Conservation (phyloP, 2,113 vertebrate genomes). For the Phycodurus eques region DNA sequence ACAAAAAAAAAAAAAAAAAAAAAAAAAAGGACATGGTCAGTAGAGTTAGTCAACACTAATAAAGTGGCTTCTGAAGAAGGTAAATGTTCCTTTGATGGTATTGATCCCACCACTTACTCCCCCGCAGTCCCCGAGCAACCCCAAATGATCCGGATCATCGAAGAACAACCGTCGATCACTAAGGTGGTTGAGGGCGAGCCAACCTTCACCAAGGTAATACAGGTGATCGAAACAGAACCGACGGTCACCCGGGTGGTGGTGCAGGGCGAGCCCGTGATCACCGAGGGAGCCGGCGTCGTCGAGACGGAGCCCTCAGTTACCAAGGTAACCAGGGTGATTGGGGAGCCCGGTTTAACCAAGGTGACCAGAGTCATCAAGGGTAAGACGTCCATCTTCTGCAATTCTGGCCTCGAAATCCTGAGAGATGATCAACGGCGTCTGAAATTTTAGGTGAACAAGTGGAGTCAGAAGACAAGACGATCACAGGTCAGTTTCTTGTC, state of each 20-base stretch:
- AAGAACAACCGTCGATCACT: conserved; percentile 24
- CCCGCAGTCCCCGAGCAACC: conserved; percentile 53
- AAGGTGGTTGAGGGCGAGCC: conserved; percentile 19
- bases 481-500: conserved; percentile 58
- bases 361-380: conserved; percentile 45
- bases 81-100: background rate
- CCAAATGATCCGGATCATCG: conserved; percentile 59
- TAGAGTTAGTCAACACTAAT: background rate
- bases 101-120: conserved; percentile 6
- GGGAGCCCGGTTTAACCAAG: conserved; percentile 14
- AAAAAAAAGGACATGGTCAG: background rate
- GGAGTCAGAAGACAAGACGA: conserved; percentile 23
- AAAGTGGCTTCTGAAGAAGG: background rate
- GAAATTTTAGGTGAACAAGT: conserved; percentile 41
- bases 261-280: conserved; percentile 4
- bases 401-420: background rate
- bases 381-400: background rate
- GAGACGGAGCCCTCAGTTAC: conserved; percentile 16
- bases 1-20: background rate
- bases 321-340: conserved; percentile 18
- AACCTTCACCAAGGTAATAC: conserved; percentile 33
- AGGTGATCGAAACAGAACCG: conserved; percentile 26
- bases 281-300: conserved; percentile 34
- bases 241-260: conserved; percentile 26
- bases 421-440: background rate